Conservation (phyloP, 1,140 invertebrate genomes). For the Drosophila pachea region DNA sequence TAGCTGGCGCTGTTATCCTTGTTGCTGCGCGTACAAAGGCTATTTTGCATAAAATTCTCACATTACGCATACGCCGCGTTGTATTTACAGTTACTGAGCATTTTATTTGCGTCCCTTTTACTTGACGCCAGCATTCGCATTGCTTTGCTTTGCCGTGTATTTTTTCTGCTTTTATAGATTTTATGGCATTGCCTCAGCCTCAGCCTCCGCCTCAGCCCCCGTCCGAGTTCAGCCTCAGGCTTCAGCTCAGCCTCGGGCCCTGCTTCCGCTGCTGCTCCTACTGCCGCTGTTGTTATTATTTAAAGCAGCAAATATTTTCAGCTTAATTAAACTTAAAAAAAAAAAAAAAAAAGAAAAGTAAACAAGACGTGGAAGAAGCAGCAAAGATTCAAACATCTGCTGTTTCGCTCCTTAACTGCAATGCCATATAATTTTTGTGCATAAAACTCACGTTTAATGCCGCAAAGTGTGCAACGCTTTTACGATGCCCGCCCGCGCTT, state of each 20-base stretch:
- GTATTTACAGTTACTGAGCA: constrained; percentile 73
- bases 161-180: constrained; percentile 75
- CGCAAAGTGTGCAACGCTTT: constrained; percentile 67
- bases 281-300: constrained; percentile 58
- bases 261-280: too few relatives aligned
- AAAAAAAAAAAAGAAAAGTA: constrained; percentile 9
- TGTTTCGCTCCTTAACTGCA: constrained; percentile 65
- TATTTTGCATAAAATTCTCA: constrained; percentile 75
- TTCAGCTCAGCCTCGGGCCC: too few relatives aligned
- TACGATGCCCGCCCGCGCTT: constrained; percentile 35
- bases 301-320: constrained; percentile 75
- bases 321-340: constrained; percentile 75
- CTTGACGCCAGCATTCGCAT: constrained; percentile 36
- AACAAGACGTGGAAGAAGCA: constrained; percentile 29
- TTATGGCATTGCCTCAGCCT: constrained; percentile 47
- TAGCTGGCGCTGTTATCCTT: constrained; percentile 16
- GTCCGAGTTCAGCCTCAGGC: too few relatives aligned
- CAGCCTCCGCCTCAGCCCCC: background rate
- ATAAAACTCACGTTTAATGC: constrained; percentile 73
- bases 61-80: constrained; percentile 72
- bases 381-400: constrained; percentile 48
- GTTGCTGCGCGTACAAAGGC: constrained; percentile 42
- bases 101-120: constrained; percentile 66
- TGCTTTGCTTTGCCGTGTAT: constrained; percentile 55
- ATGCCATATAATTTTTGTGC: constrained; percentile 65